Conservation (phyloP, 2,797 vertebrate species). For the Poeciliopsis gracilis region DNA sequence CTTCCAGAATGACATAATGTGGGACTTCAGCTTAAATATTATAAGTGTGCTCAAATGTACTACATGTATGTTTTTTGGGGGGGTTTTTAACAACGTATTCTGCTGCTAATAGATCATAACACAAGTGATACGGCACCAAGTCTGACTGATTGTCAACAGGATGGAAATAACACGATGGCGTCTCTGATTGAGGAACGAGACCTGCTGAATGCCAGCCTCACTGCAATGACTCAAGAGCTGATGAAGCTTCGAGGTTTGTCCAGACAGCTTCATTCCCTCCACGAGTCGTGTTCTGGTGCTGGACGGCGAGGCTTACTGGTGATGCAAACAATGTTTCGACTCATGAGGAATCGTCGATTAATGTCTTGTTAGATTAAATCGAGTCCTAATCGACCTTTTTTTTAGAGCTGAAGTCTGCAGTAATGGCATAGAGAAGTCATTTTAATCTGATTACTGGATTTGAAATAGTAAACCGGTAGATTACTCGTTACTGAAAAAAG, state of each 20-base stretch:
- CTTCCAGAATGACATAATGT: neutral
- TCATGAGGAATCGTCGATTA: too few relatives aligned
- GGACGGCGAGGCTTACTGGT: neutral
- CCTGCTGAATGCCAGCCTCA: neutral
- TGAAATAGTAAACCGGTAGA: too few relatives aligned
- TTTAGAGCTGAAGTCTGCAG: too few relatives aligned
- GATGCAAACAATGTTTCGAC: too few relatives aligned
- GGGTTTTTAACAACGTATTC: neutral
- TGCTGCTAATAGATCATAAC: neutral
- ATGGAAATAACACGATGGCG: neutral
- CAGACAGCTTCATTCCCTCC: neutral
- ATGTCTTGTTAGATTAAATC: too few relatives aligned
- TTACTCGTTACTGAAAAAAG: too few relatives aligned
- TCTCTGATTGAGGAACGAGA: neutral
- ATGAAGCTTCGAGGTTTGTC: neutral
- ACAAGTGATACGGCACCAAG: neutral
- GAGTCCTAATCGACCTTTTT: too few relatives aligned
- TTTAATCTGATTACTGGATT: too few relatives aligned
- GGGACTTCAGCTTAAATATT: neutral
- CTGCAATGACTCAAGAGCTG: neutral
- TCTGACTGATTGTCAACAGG: neutral
- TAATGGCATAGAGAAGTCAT: too few relatives aligned
- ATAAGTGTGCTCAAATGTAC: neutral
- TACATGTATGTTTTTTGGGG: neutral
- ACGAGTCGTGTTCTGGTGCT: neutral